These are phyloP conservation scores for Ylistrum balloti DNA, from an alignment of 1,140 invertebrate genomes.

Conservation along the genomic window DNA sequence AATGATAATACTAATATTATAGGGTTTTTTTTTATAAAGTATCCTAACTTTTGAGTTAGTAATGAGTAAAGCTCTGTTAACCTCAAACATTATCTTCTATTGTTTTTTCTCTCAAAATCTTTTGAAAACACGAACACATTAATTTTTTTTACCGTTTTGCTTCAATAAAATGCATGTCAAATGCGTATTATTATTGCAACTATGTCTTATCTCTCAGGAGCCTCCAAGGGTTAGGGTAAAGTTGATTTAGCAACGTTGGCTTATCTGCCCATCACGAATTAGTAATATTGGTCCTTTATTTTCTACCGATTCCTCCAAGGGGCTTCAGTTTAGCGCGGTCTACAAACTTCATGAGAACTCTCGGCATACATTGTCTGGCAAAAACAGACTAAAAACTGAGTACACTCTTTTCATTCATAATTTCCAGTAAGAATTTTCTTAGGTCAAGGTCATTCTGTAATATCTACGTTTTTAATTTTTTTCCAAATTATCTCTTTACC, in stretches of 20 bases:
- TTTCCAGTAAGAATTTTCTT: not conserved
- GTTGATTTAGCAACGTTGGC: not conserved
- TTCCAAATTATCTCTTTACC: not conserved
- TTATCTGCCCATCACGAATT: not conserved
- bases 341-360: not conserved
- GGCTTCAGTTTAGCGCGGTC: not conserved
- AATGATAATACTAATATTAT: no score
- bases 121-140: no score
- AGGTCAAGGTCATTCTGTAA: not conserved
- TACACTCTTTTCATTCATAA: slow-evolving; percentile 2
- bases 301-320: not conserved
- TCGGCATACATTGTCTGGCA: not conserved
- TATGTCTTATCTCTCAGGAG: not conserved
- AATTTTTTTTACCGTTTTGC: no score
- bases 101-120: no score
- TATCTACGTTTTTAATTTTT: not conserved
- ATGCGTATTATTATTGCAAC: not conserved
- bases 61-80: no score
- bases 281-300: not conserved
- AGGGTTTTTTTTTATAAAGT: no score
- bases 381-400: not conserved
- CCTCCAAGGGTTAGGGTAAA: not conserved
- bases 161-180: no score
- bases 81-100: no score
- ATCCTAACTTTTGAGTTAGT: no score